These are phyloP conservation scores for Leuctra nigra DNA, from an alignment of 2,888 invertebrate genomes.

Conservation along the genomic window DNA sequence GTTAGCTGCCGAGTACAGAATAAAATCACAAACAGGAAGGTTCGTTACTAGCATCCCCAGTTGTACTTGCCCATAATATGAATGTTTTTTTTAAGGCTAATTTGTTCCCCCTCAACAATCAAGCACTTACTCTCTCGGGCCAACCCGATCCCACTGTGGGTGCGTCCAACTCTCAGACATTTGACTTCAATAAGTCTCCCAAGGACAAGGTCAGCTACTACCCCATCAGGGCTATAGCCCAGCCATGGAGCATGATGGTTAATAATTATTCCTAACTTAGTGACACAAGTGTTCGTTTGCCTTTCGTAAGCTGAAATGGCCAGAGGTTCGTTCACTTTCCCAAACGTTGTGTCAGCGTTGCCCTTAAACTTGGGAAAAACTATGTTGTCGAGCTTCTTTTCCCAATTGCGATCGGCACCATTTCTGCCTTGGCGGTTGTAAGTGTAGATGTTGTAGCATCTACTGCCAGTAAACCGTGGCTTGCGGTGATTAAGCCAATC, in stretches of 20 bases:
- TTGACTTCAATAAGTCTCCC: neutral
- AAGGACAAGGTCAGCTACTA: neutral
- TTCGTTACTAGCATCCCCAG: neutral
- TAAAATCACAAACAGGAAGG: neutral
- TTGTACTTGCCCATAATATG: conserved; percentile 4
- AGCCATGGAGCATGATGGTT: conserved; percentile 4
- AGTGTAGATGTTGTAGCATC: no score
- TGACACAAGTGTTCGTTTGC: neutral
- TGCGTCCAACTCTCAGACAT: neutral
- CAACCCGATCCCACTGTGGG: neutral
- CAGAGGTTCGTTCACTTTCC: neutral
- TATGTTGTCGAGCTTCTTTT: neutral
- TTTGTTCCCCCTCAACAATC: neutral
- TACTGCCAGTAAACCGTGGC: neutral
- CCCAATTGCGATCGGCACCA: neutral
- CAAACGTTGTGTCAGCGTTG: neutral
- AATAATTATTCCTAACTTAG: neutral
- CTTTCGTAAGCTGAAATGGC: neutral
- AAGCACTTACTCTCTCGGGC: neutral
- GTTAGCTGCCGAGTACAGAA: neutral
- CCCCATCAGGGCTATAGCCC: conserved; percentile 9
- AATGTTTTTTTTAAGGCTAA: neutral
- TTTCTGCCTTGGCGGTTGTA: no score
- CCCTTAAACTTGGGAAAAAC: neutral
- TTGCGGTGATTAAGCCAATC: neutral